phyloP scores from a whole-genome alignment of 1,140 invertebrate genomes.

The Orchestia grillus region DNA sequence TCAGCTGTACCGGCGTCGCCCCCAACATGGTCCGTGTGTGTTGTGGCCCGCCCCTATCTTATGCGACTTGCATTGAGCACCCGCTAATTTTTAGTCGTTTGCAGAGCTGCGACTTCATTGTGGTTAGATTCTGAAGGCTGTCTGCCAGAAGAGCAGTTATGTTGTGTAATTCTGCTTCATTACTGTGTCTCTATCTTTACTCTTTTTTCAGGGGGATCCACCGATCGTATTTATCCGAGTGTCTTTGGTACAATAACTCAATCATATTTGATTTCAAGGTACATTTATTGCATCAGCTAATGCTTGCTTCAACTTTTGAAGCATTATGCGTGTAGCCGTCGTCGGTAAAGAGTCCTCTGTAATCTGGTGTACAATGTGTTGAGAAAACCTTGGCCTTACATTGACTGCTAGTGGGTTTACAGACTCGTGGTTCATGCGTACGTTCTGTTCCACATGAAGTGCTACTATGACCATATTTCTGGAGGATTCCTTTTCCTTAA shows the following conservation, averaged over 20 bases:
- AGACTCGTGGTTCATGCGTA: neutral
- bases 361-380: neutral
- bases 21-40: slow-evolving; percentile 71
- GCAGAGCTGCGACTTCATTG: neutral
- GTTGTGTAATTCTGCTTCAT: too few species aligned
- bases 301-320: neutral
- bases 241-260: too few species aligned
- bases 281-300: neutral
- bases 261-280: too few species aligned
- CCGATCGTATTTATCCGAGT: too few species aligned
- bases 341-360: neutral
- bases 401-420: neutral
- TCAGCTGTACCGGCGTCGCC: slow-evolving; percentile 78
- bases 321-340: neutral
- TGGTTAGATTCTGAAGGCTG: neutral
- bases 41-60: too few species aligned
- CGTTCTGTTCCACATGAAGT: neutral
- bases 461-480: neutral
- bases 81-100: neutral
- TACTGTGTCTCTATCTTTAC: too few species aligned
- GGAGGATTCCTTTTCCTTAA: neutral
- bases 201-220: too few species aligned
- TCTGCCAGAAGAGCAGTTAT: too few species aligned
- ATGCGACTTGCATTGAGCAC: neutral
- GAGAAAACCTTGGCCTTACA: neutral